Evolutionary conservation across 2,113 vertebrate species (phyloP).

Genomic region (Serinus canaria): DNA sequence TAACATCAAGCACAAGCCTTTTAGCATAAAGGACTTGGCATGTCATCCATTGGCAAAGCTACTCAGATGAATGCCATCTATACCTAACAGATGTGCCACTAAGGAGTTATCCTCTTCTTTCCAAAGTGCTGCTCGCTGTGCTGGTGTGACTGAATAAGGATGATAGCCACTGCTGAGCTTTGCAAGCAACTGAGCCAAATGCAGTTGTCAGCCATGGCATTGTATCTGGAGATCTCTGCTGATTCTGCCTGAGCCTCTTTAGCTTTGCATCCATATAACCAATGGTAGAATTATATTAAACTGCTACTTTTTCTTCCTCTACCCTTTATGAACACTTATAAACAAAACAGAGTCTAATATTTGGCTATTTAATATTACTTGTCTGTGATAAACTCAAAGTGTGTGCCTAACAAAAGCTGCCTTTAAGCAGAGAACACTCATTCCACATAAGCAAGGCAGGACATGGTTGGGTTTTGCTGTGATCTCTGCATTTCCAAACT

Average conservation of each 20-base stretch:
- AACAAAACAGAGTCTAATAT: not conserved
- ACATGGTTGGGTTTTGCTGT: not conserved
- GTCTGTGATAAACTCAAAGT: not conserved
- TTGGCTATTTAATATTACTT: not conserved
- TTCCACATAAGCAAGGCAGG: not conserved
- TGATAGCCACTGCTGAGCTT: not conserved
- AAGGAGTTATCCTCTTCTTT: conserved; percentile 18
- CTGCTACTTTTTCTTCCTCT: not conserved
- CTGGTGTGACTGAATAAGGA: conserved; percentile 11
- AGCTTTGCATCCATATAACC: not conserved
- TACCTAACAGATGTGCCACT: conserved; percentile 57
- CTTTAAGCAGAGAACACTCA: not conserved
- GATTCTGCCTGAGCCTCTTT: not conserved
- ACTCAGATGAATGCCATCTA: conserved; percentile 44
- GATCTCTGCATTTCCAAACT: not conserved
- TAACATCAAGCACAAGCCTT: conserved; percentile 60
- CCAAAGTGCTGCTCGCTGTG: not conserved
- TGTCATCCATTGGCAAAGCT: conserved; percentile 54
- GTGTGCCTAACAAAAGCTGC: not conserved
- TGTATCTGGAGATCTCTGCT: not conserved
- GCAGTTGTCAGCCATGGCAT: not conserved
- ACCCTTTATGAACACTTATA: not conserved
- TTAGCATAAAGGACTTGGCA: conserved; percentile 55
- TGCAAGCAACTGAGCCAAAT: not conserved
- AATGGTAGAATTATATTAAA: not conserved